phyloP scores from a whole-genome alignment of 2,113 vertebrate species.

The Elanoides forficatus region DNA sequence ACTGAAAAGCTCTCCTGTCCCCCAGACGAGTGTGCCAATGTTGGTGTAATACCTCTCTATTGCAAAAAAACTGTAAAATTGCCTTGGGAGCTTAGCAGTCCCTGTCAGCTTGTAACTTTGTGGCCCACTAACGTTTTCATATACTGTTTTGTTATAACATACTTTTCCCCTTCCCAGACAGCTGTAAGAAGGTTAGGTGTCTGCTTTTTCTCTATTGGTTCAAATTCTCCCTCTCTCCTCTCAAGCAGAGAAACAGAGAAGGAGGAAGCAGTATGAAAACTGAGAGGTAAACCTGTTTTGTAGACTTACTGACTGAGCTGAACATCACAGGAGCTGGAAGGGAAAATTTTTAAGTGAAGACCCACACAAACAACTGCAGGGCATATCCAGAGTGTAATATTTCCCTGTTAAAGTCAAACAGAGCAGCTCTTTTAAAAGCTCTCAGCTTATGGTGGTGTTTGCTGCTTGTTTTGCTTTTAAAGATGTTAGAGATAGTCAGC shows the following conservation, averaged over 20 bases:
- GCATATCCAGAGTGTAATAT: neutral
- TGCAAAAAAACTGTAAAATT: neutral
- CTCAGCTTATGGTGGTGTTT: rapidly evolving
- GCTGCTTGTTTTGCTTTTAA: neutral
- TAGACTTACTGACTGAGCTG: neutral
- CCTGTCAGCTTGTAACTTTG: neutral
- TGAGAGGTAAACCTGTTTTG: neutral
- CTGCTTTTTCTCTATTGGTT: neutral
- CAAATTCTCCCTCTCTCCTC: neutral
- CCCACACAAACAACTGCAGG: neutral
- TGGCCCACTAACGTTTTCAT: neutral
- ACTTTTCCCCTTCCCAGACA: neutral
- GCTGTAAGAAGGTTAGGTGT: neutral
- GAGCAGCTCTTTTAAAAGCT: neutral
- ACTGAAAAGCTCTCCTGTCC: neutral
- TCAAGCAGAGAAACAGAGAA: neutral
- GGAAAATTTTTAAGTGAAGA: neutral
- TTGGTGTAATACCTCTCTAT: neutral
- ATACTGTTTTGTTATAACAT: neutral
- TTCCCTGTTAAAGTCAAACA: neutral
- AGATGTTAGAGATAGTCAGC: neutral
- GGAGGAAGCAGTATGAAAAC: neutral
- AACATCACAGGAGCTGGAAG: neutral
- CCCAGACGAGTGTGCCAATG: neutral
- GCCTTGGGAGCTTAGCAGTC: neutral